Conservation (phyloP, 1,140 invertebrate species). For the Bradynema listronoti region DNA sequence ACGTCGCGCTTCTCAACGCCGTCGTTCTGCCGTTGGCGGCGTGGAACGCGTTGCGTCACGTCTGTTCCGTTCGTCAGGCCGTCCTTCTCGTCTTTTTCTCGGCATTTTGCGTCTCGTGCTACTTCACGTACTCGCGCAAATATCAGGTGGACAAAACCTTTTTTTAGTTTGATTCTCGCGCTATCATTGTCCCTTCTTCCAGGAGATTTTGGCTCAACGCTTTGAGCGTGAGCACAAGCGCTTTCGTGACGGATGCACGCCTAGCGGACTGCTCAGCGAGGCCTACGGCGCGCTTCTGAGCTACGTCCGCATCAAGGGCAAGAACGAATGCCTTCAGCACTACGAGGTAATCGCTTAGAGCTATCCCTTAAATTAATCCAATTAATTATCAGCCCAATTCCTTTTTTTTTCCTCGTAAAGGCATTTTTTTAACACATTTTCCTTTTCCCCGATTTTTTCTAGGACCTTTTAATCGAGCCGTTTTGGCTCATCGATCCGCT, state of each 20-base stretch:
- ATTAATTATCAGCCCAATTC: too few relatives aligned
- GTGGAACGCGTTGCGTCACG: slow-evolving; percentile 23
- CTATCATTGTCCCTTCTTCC: slow-evolving; percentile 10
- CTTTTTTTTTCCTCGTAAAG: too few relatives aligned
- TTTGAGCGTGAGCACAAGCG: slow-evolving; percentile 21
- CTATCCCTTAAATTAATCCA: too few relatives aligned
- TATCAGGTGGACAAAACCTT: too few relatives aligned
- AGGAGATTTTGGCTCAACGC: slow-evolving; percentile 36
- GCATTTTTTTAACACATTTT: too few relatives aligned
- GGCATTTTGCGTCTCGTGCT: slow-evolving; percentile 31
- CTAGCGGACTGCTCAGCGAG: slow-evolving; percentile 29
- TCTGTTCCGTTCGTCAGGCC: slow-evolving; percentile 19
- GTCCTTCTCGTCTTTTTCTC: slow-evolving; percentile 18
- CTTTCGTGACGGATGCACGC: slow-evolving; percentile 20
- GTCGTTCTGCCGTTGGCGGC: slow-evolving; percentile 20
- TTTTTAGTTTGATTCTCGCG: slow-evolving; percentile 10
- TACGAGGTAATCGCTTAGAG: too few relatives aligned
- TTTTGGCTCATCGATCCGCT: slow-evolving; percentile 37
- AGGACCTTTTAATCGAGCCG: slow-evolving; percentile 39
- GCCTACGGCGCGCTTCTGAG: slow-evolving; percentile 39
- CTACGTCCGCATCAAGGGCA: slow-evolving; percentile 40
- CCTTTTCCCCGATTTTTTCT: too few relatives aligned
- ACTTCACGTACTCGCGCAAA: slow-evolving; percentile 40
- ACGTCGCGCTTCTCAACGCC: slow-evolving; percentile 32
- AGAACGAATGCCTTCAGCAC: slow-evolving; percentile 33